Conservation (phyloP, 2,113 vertebrate genomes). For the Clarias magur region DNA sequence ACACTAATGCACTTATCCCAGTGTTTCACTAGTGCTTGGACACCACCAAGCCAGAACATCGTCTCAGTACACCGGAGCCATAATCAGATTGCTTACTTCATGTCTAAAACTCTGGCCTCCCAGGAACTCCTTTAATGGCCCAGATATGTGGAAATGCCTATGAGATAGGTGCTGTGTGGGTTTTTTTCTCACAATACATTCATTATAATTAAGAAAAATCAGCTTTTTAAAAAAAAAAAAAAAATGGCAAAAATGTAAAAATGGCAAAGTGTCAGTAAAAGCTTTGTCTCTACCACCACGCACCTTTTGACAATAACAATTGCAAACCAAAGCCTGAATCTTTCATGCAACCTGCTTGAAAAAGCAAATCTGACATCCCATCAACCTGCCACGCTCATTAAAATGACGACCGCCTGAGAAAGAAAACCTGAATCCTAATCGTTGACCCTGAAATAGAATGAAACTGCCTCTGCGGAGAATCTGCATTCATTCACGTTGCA, state of each 20-base stretch:
- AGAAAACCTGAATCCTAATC: neutral
- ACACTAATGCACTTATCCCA: no score
- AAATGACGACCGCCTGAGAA: slow-evolving; percentile 5
- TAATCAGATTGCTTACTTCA: no score
- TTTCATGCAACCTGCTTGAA: neutral
- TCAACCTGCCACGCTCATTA: slow-evolving; percentile 15
- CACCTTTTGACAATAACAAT: slow-evolving; percentile 14
- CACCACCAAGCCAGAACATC: no score
- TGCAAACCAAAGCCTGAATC: slow-evolving; percentile 35
- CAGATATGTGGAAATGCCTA: no score
- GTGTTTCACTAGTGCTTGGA: no score
- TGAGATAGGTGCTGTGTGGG: slow-evolving; percentile 17
- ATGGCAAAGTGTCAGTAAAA: neutral
- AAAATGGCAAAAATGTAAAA: neutral
- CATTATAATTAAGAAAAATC: slow-evolving; percentile 66
- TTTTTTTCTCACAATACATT: slow-evolving; percentile 19
- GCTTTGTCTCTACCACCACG: neutral
- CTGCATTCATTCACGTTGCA: neutral
- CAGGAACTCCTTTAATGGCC: no score
- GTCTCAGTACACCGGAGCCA: no score
- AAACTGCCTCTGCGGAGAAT: neutral
- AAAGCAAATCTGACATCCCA: neutral
- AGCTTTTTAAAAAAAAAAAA: slow-evolving; percentile 50
- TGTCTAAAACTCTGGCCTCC: no score
- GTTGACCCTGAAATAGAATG: neutral